A percentile compares a stretch with the other conserved stretches of the same genome.
Conservation (phyloP, 2,888 invertebrate genomes). For the Hyppa rectilinea region DNA sequence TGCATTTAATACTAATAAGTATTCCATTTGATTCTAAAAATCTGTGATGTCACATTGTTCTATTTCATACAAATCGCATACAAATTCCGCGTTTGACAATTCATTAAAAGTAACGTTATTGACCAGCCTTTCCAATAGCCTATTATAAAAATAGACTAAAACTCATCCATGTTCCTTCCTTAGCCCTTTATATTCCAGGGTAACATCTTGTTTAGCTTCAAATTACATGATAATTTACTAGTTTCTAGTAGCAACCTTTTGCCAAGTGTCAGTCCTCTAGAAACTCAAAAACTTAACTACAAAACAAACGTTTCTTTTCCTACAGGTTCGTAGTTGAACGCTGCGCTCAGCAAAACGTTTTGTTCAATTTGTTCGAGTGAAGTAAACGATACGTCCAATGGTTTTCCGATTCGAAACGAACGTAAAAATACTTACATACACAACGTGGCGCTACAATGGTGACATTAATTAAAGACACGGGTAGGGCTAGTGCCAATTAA, state of each 20-base stretch:
- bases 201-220: not conserved
- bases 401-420: slow-evolving; percentile 34
- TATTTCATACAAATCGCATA: too few species aligned
- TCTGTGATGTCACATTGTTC: too few species aligned
- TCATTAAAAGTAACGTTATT: too few species aligned
- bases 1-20: too few species aligned
- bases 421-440: slow-evolving; percentile 44
- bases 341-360: slow-evolving; percentile 28
- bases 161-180: too few species aligned
- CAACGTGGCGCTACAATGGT: too few species aligned
- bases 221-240: not conserved
- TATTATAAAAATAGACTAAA: too few species aligned
- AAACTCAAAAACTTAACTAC: not conserved
- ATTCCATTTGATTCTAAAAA: too few species aligned
- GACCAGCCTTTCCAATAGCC: too few species aligned
- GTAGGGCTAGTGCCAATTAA: too few species aligned
- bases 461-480: too few species aligned
- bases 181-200: not conserved
- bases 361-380: slow-evolving; percentile 47
- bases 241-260: not conserved
- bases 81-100: too few species aligned
- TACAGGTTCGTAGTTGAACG: not conserved
- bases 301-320: not conserved
- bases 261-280: not conserved
- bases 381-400: slow-evolving; percentile 37